Conservation (phyloP, 1,140 invertebrate genomes). For the Drosophila albomicans region DNA sequence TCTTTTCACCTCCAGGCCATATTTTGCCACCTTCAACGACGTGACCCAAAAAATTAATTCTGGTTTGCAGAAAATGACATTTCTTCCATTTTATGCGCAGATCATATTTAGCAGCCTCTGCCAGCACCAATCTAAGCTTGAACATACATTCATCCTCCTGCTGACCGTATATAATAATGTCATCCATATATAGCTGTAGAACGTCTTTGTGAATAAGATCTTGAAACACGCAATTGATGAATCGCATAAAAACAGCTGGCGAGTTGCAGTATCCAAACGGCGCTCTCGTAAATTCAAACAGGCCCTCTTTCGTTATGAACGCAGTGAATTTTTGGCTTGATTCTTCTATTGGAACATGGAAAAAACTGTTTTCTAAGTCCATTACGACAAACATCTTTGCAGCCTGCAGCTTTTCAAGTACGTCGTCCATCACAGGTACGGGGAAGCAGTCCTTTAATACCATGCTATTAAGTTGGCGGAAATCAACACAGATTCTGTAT, state of each 20-base stretch:
- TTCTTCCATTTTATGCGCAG: constrained; percentile 2
- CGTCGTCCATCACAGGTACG: constrained; percentile 5
- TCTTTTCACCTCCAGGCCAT: not conserved
- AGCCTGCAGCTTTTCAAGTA: too few species aligned
- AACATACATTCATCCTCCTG: not conserved
- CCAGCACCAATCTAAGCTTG: not conserved
- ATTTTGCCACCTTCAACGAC: not conserved
- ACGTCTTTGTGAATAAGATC: too few species aligned
- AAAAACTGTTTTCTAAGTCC: too few species aligned
- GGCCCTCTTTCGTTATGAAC: too few species aligned
- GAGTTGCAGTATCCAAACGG: too few species aligned
- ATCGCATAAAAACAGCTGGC: too few species aligned
- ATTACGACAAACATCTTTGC: too few species aligned
- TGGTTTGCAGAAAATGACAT: not conserved
- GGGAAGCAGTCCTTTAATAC: constrained; percentile 15
- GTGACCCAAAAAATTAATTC: not conserved
- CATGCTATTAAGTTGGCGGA: constrained; percentile 13
- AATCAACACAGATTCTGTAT: constrained; percentile 6
- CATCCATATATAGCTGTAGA: not conserved
- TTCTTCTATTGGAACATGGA: too few species aligned
- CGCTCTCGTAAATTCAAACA: too few species aligned
- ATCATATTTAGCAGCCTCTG: not conserved
- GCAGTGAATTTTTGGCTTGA: too few species aligned
- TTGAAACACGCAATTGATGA: too few species aligned
- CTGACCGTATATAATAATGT: not conserved